Conservation (phyloP, 2,888 invertebrate species). For the Argyra leucocephala region DNA sequence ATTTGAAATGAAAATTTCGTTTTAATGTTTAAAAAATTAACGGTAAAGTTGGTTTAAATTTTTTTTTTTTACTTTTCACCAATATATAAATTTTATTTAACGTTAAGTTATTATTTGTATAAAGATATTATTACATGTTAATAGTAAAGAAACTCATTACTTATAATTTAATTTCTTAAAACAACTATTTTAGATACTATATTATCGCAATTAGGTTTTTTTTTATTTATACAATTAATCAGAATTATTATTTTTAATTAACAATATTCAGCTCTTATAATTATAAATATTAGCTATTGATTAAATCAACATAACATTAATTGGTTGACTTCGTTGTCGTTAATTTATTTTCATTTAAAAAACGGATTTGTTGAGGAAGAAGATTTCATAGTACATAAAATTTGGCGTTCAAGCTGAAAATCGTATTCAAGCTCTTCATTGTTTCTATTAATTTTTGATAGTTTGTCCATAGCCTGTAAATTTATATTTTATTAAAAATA, state of each 20-base stretch:
- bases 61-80: too few relatives aligned
- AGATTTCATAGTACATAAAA: slow-evolving; percentile 42
- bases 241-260: not conserved
- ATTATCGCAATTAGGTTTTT: too few relatives aligned
- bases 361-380: slow-evolving; percentile 42
- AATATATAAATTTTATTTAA: too few relatives aligned
- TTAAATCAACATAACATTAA: not conserved
- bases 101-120: too few relatives aligned
- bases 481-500: not conserved
- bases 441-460: not conserved
- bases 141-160: too few relatives aligned
- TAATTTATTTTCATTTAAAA: slow-evolving; percentile 24
- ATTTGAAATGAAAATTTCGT: too few relatives aligned
- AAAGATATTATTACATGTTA: too few relatives aligned
- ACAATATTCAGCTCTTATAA: not conserved
- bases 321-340: not conserved
- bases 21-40: too few relatives aligned
- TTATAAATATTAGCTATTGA: not conserved
- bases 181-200: too few relatives aligned
- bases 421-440: slow-evolving; percentile 34
- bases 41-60: too few relatives aligned
- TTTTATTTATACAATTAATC: too few relatives aligned
- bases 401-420: slow-evolving; percentile 42
- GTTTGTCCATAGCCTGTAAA: not conserved
- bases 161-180: too few relatives aligned